Evolutionary conservation across 2,888 invertebrate species (phyloP), one percentile per base, ranked within the genome.

Genomic region (Ellobium chinense): DNA sequence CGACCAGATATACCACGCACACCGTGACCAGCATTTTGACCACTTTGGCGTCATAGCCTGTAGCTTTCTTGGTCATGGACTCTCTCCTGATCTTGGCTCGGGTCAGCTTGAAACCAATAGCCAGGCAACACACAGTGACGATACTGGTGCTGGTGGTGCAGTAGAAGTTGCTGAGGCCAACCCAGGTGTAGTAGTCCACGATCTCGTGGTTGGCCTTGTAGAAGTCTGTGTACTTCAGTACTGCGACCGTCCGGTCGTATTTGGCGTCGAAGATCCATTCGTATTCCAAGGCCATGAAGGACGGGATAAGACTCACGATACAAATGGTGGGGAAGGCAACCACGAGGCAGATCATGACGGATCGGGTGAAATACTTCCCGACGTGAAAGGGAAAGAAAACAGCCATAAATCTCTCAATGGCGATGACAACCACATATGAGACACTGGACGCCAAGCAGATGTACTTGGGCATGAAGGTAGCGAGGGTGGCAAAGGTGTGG

Each of bases 11-110:
- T 5, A 72, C 29, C 31, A 58, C 12, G 34, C 69, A 72, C 1
- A 72, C 72, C 1, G 72, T 72, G 4, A 72, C 72, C 36, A 72
- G 54, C 72, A 72, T 72, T 72, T 72, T 72, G 24, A 72, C 72
- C 1, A 58, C 72, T 21, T 72, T 72, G n/a, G n/a, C n/a, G 1
- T 58, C 72, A 0, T 72, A 54, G 34, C 36, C 58, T 1, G 36
- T 14, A 24, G 36, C 27, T 1, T 14, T 14, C 7, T 12, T 18
- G 5, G 58, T 72, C 72, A 72, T 56, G 4, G 24, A 36, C 36
- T 58, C 58, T 36, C 72, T 56, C 21, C 36, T 58, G 14, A 72
- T 58, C 24, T 56, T 58, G n/a, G 58, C 36, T n/a, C 24, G 34
- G 3, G 58, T 72, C n/a, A 72, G 36, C 36, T 72, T 72, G 14